Base-by-base conservation (phyloP, 2,113 vertebrate species). In the Noturus placidus region DNA sequence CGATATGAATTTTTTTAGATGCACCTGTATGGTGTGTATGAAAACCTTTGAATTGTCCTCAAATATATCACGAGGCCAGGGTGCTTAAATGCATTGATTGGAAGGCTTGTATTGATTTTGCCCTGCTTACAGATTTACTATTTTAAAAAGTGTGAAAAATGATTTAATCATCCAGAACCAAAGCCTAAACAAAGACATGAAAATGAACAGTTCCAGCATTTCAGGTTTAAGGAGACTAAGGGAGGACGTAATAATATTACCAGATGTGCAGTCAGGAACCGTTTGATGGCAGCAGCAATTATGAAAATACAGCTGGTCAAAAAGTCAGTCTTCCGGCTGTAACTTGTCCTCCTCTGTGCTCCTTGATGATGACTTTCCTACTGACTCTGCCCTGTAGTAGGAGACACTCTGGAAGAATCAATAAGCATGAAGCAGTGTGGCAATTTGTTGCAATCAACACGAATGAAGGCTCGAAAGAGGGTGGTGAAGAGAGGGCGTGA, bases 321-420 rank as follows among this genome's bases (percentile, higher is more conserved):
- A 13, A 74, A 42, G 70, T 42, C 70, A 5, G 13, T 4, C 42
- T 11, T 15, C 46, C 50, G 42, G n/a, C 13, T 80, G 54, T 80
- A 57, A 80, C 57, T 57, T 19, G 57, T 80, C 77, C 30, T 57
- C 52, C n/a, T 80, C 52, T 80, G n/a, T 35, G 77, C 54, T 35
- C 82, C 82, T 7, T 72, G 22, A 33, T 84, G 83, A 22, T 3
- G 11, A 57, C 50, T 22, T 72, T 35, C 30, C 46, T 14, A 10
- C 50, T 10, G 67, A 72, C 42, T 84, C 72, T 57, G 46, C 67
- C 83, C 57, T 13, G 4, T 52, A 72, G 50, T 42, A 46, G 67
- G n/a, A 56, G 50, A 56, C n/a, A 57, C 65, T 19, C 50, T 57
- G n/a, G 67, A 74, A 57, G 33, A 72, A 72, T 56, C 83, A 5